These are phyloP conservation scores for Cryptosula pallasiana DNA, from an alignment of 2,888 invertebrate genomes.

Conservation along the genomic window DNA sequence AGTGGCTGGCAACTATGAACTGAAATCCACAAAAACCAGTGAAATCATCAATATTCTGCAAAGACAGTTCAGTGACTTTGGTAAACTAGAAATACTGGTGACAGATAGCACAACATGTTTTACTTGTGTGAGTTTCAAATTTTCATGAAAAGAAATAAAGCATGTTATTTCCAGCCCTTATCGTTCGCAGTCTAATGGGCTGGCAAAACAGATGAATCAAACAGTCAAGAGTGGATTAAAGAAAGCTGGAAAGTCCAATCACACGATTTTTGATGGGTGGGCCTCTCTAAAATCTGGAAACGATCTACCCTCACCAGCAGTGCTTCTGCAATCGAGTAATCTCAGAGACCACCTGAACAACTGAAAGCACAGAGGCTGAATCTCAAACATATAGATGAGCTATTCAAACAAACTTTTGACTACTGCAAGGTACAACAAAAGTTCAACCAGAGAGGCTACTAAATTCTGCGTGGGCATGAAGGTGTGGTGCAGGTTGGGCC, in stretches of 20 bases:
- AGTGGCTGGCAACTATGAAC: neutral
- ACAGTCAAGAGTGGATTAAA: neutral
- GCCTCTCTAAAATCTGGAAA: neutral
- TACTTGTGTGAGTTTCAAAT: too few species aligned
- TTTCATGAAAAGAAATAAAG: too few species aligned
- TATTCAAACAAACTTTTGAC: neutral
- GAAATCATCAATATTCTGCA: neutral
- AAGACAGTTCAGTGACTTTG: neutral
- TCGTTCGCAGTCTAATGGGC: too few species aligned
- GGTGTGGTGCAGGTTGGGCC: neutral
- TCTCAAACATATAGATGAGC: neutral
- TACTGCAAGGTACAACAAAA: neutral
- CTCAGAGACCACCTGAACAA: neutral
- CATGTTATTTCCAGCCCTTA: too few species aligned
- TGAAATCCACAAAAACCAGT: neutral
- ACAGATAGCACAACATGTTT: neutral
- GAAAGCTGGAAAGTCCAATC: neutral
- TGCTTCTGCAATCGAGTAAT: neutral
- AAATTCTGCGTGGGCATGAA: neutral
- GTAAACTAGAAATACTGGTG: neutral
- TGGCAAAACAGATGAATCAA: neutral
- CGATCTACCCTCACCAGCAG: neutral
- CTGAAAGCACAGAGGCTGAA: neutral
- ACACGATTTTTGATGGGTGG: neutral
- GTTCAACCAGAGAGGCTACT: neutral